phyloP scores from a whole-genome alignment of 2,888 invertebrate species.

The Tetramorium bicarinatum region DNA sequence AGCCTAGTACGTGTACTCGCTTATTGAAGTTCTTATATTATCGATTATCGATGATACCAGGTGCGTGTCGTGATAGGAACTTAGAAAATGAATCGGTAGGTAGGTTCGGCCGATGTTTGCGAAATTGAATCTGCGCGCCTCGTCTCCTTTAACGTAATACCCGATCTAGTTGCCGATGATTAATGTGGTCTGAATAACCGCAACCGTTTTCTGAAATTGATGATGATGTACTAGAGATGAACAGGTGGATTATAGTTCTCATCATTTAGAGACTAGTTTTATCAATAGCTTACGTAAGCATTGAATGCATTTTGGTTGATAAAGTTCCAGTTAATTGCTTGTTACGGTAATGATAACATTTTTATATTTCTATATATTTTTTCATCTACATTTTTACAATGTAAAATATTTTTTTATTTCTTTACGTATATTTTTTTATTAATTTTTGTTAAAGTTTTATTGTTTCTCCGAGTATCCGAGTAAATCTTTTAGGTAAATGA shows the following conservation, averaged over 20 bases:
- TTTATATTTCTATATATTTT: neutral
- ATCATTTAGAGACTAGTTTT: conserved; percentile 5
- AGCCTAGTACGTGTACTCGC: conserved; percentile 56
- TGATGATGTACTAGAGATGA: conserved; percentile 33
- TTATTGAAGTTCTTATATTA: conserved; percentile 55
- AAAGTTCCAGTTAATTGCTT: conserved; percentile 14
- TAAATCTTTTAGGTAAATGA: conserved; percentile 59
- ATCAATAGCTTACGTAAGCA: neutral
- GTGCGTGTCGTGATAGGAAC: conserved; percentile 16
- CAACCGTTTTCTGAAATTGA: conserved; percentile 52
- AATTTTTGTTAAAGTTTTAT: conserved; percentile 72
- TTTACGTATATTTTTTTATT: conserved; percentile 32
- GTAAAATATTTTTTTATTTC: neutral
- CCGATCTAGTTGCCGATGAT: conserved; percentile 53
- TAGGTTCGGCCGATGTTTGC: conserved; percentile 39
- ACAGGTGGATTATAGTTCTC: conserved; percentile 23
- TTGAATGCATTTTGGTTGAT: neutral
- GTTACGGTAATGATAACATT: neutral
- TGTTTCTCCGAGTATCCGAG: conserved; percentile 25
- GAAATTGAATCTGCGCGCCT: conserved; percentile 45
- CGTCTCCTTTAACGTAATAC: conserved; percentile 31
- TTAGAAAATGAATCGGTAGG: conserved; percentile 46
- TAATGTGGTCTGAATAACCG: conserved; percentile 53
- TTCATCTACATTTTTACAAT: neutral
- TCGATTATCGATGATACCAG: conserved; percentile 52